Conservation (phyloP, 2,888 invertebrate genomes). For the Eupithecia insigniata region DNA sequence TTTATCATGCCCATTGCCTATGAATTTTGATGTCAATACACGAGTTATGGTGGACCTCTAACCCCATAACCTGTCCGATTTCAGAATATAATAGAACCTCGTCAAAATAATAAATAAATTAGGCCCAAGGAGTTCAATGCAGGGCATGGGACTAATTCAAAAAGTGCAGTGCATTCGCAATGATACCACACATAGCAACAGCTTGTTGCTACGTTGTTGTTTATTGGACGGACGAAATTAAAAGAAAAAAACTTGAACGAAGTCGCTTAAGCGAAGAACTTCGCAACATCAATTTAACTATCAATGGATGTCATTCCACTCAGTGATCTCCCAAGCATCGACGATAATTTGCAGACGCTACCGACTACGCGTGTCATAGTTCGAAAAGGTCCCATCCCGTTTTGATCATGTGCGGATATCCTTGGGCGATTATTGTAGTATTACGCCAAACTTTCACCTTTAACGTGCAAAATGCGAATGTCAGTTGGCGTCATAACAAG, state of each 20-base stretch:
- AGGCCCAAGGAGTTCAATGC: not conserved
- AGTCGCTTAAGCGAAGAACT: not conserved
- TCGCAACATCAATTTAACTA: not conserved
- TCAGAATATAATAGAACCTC: not conserved
- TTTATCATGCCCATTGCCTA: not conserved
- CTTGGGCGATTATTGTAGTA: constrained; percentile 39
- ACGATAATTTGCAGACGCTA: not conserved
- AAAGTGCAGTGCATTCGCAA: no score
- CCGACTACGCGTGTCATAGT: not conserved
- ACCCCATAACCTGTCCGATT: not conserved
- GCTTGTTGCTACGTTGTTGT: not conserved
- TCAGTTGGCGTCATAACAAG: constrained; percentile 61
- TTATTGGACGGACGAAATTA: no score
- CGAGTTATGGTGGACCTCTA: not conserved
- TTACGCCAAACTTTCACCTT: constrained; percentile 58
- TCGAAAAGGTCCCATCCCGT: not conserved
- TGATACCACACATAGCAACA: no score
- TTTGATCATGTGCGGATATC: constrained; percentile 8
- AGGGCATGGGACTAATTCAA: no score
- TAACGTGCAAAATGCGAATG: constrained; percentile 62
- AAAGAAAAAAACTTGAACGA: not conserved
- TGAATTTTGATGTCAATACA: not conserved
- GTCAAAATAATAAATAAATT: not conserved
- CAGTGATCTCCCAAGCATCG: not conserved
- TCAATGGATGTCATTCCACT: not conserved